Percentiles rank a stretch among this genome's conserved stretches.
Conservation (phyloP, 1,140 invertebrate species). For the Caenorhabditis elegans region WBcel235 BX284606.5:6317501-6318000, state of each 20-base stretch:
- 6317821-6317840: conserved; percentile 40
- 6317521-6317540: conserved; percentile 34
- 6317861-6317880: conserved; percentile 47
- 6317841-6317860: conserved; percentile 54
- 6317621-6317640: neutral
- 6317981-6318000: conserved; percentile 45
- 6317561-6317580: conserved; percentile 40
- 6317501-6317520: neutral
- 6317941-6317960: neutral
- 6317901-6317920: conserved; percentile 45
- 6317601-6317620: neutral
- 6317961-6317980: conserved; percentile 5
- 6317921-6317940: conserved; percentile 36
- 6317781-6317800: conserved; percentile 52
- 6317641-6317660: conserved; percentile 48
- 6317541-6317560: conserved; percentile 19
- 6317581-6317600: conserved; percentile 42
- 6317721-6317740: neutral
- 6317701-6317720: neutral
- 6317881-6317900: conserved; percentile 56
- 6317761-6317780: conserved; percentile 51
- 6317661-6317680: conserved; percentile 45
- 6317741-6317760: conserved; percentile 52
- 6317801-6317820: conserved; percentile 57
- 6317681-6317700: conserved; percentile 8